phyloP scores from a whole-genome alignment of 2,797 vertebrate species.

The Gila robusta region DNA sequence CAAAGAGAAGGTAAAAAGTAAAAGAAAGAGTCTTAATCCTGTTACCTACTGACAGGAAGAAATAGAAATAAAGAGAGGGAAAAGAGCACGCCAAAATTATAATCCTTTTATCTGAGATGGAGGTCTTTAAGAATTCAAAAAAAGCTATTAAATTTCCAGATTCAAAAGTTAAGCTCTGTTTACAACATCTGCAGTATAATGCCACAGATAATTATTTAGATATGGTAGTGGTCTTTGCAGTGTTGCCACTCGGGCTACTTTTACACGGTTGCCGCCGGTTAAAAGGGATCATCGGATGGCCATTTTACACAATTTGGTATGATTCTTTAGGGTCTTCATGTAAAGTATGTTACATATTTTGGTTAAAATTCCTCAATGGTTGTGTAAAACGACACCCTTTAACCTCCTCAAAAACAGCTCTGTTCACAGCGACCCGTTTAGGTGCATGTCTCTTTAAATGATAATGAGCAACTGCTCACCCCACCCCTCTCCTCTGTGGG shows the following conservation, averaged over 20 bases:
- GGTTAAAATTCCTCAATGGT: too few species aligned
- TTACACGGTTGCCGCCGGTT: neutral
- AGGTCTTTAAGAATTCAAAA: constrained; percentile 23
- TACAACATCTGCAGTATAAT: neutral
- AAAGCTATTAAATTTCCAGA: constrained; percentile 20
- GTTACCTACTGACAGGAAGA: constrained; percentile 69
- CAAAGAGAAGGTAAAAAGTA: constrained; percentile 65
- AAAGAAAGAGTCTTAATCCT: constrained; percentile 74
- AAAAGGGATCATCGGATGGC: too few species aligned
- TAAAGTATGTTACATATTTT: too few species aligned
- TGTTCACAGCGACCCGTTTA: too few species aligned
- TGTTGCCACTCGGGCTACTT: neutral
- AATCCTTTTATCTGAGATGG: constrained; percentile 31
- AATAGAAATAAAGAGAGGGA: constrained; percentile 27
- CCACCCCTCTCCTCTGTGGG: too few species aligned
- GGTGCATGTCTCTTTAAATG: too few species aligned
- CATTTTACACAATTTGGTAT: too few species aligned
- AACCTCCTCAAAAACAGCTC: too few species aligned
- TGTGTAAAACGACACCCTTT: too few species aligned
- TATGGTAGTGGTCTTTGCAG: neutral
- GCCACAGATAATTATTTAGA: constrained; percentile 4
- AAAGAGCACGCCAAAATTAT: constrained; percentile 3
- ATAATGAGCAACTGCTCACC: too few species aligned
- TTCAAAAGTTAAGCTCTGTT: constrained; percentile 20
- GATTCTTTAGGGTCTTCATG: too few species aligned